Evolutionary conservation across 1,140 invertebrate species (phyloP), one percentile per base, ranked within the genome.

Genomic region (Episyrphus balteatus): DNA sequence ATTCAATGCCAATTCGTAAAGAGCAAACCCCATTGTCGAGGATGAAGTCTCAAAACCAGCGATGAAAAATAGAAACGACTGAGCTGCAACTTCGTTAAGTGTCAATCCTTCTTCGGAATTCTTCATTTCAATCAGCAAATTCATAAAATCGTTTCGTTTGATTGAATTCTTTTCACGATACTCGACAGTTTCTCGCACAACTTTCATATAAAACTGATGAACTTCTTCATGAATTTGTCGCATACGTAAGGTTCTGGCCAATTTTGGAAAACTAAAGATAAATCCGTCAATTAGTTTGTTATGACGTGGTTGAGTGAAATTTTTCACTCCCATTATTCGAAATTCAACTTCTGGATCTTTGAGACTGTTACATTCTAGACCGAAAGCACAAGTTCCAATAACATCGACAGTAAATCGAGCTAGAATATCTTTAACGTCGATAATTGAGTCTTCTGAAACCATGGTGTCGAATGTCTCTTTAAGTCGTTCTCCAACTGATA

Each of bases 1-100:
- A 58, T 79, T 63, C 5, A 69, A 61, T 0, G 80, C 78, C 48
- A 84, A 61, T n/a, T 71, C 62, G 50, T 77, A 76, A 2, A 73
- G 53, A 2, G 72, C 65, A 49, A 78, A 78, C 1, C 74, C 56
- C 42, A 82, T 55, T 0, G 77, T 70, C 0, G 73, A 71, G 0
- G 72, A 71, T 0, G 72, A 71, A 1, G 72, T 74, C 45, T 75
- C 72, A 52, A 71, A 74, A 1, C 73, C 73, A 2, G 72, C 72
- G 2, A 72, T 59, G 41, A 73, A 70, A 21, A 61, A 61, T 1
- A 59, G 46, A 52, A 55, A 59, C 41, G 50, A 51, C 31, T 61
- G 56, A 5, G 59, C 57, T 2, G 53, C 54, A 26, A 61, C 52
- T 38, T 61, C 56, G 14, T 50, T 36, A 8, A 48, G 7, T 2